Conservation (phyloP, 2,888 invertebrate genomes). For the Cheilosia impressa region DNA sequence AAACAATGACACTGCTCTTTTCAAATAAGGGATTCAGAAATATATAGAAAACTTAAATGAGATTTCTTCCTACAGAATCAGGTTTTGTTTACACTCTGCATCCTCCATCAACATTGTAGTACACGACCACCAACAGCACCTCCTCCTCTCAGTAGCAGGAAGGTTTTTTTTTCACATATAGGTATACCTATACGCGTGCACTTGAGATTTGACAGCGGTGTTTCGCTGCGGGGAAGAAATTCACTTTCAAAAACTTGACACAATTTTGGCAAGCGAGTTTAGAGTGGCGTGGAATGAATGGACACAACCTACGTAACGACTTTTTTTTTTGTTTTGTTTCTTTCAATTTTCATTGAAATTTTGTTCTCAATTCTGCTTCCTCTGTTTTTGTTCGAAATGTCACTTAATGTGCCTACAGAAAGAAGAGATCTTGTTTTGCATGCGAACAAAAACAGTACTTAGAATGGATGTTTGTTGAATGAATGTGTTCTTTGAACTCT, state of each 20-base stretch:
- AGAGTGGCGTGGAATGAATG: conserved; percentile 24
- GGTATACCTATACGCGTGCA: conserved; percentile 51
- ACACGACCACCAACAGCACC: conserved; percentile 2
- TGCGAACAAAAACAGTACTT: neutral
- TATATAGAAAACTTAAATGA: conserved; percentile 23
- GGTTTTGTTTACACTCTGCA: conserved; percentile 56
- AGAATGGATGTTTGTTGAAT: neutral
- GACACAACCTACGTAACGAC: conserved; percentile 18
- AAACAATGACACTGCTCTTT: conserved; percentile 43
- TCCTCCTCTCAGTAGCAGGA: conserved; percentile 12
- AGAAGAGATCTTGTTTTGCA: neutral
- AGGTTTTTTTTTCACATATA: conserved; percentile 18
- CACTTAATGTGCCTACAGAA: neutral
- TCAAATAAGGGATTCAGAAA: conserved; percentile 2
- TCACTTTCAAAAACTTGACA: conserved; percentile 75
- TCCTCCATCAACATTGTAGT: conserved; percentile 23
- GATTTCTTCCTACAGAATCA: conserved; percentile 24
- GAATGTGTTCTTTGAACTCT: neutral
- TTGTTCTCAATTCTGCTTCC: conserved; percentile 16
- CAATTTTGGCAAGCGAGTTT: conserved; percentile 66
- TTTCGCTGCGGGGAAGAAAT: conserved; percentile 64
- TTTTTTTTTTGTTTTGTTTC: conserved; percentile 21
- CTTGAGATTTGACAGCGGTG: conserved; percentile 57
- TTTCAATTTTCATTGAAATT: conserved; percentile 28
- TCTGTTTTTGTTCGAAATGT: neutral